Base-by-base conservation (phyloP, 2,888 invertebrate genomes). In the Ceramica pisi region DNA sequence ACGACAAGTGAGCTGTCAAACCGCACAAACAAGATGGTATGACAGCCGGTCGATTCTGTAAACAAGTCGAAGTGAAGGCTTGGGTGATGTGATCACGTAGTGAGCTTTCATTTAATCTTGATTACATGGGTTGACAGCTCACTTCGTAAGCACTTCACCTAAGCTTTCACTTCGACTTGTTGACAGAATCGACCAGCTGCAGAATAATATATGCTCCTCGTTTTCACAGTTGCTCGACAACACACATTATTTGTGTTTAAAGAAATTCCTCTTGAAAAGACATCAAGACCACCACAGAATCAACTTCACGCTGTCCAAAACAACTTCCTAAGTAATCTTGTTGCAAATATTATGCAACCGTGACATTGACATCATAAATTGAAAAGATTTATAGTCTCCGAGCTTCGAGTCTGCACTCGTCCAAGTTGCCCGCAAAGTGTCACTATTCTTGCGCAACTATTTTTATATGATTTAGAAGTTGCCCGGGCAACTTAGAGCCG, bases 401-500 rank as follows among this genome's bases (percentile, higher is more conserved):
- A 65, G 57, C 23, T 62, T 26, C 38, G n/a, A 73, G 51, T 62
- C 51, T 31, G 51, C 68, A 59, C 65, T 63, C 50, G 38, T 78
- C 61, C 41, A 59, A 80, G 50, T 75, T 67, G 31, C 57, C 61
- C 64, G 51, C 71, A n/a, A 75, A 84, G 67, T 73, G 76, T 77
- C 82, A 74, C 70, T 63, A 66, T 64, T 74, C 61, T 68, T 57
- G 44, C 41, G 23, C 35, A 81, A 86, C 86, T 73, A 84, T 79
- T 84, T 86, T 84, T 84, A 81, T 84, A 84, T 84, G 84, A 86
- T 84, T 84, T 82, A 79, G 75, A 86, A 84, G 79, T 84, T 86
- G 60, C n/a, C 62, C 61, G 67, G 55, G 35, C 31, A 68, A 78
- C 78, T 83, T 78, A 31, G 35, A 35, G 38, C 67, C 66, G 63